These are phyloP conservation scores for Excalfactoria chinensis DNA, from an alignment of 2,113 vertebrate genomes.

Conservation along the genomic window DNA sequence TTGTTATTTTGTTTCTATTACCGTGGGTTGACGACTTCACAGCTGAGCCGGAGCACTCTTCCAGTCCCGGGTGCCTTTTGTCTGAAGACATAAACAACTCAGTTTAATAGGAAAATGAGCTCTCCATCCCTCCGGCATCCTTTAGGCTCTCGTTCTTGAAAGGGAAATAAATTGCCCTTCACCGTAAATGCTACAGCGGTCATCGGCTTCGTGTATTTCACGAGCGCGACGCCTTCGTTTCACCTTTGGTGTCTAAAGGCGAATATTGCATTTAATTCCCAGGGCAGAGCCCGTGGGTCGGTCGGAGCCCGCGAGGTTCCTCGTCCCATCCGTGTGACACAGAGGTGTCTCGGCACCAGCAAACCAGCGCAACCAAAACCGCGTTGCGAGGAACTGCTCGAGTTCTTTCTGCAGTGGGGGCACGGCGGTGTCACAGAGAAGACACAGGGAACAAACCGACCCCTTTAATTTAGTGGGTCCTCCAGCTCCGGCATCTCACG, in stretches of 20 bases:
- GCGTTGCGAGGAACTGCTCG: background rate
- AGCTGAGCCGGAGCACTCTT: conserved; percentile 28
- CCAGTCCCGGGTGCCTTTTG: conserved; percentile 41
- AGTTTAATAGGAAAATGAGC: conserved; percentile 34
- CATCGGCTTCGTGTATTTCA: background rate
- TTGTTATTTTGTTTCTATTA: conserved; percentile 1
- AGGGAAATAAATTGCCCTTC: conserved; percentile 18
- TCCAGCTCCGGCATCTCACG: background rate
- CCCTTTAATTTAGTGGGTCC: background rate
- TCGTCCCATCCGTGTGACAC: conserved; percentile 2
- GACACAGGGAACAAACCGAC: background rate
- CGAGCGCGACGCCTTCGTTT: background rate
- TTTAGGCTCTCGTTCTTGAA: background rate
- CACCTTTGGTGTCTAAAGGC: background rate
- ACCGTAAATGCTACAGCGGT: background rate
- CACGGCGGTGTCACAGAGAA: background rate
- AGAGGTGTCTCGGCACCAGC: background rate
- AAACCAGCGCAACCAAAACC: background rate
- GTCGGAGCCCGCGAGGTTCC: background rate
- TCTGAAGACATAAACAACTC: conserved; percentile 49
- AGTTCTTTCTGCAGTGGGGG: background rate
- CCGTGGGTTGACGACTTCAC: conserved; percentile 11
- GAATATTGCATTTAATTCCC: background rate
- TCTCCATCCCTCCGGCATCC: conserved; percentile 16
- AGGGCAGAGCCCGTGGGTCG: background rate